These are phyloP conservation scores for Montipora capitata DNA, from an alignment of 92 coral and sea anemone species.

Conservation along the genomic window DNA sequence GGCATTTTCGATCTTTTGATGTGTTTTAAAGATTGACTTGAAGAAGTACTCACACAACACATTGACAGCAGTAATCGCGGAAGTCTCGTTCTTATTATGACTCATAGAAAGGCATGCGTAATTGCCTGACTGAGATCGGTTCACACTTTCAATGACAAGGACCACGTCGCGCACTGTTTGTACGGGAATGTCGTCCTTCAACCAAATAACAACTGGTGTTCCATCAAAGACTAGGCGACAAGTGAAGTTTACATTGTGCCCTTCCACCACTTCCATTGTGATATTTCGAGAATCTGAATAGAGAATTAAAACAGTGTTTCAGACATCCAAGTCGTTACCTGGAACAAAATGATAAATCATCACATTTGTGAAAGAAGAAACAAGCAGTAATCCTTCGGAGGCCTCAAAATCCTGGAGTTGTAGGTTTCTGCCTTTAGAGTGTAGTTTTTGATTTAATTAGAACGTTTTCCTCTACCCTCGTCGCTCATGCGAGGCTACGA, in stretches of 20 bases:
- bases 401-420: too few species aligned
- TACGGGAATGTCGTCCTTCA: slow-evolving; percentile 7
- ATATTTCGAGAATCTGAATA: slow-evolving; percentile 51
- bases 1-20: too few species aligned
- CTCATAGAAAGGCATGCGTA: slow-evolving; percentile 62
- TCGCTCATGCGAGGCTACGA: too few species aligned
- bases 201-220: slow-evolving; percentile 17
- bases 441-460: too few species aligned
- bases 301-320: not conserved
- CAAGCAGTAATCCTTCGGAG: too few species aligned
- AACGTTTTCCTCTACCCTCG: too few species aligned
- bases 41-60: slow-evolving; percentile 69
- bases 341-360: too few species aligned
- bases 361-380: too few species aligned
- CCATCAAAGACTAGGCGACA: slow-evolving; percentile 5
- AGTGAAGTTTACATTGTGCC: slow-evolving; percentile 21
- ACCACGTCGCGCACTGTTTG: not conserved
- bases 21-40: too few species aligned
- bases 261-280: slow-evolving; percentile 9
- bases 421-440: too few species aligned
- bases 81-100: slow-evolving; percentile 18
- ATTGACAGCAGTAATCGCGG: slow-evolving; percentile 43
- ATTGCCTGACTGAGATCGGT: slow-evolving; percentile 71
- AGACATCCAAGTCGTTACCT: not conserved
- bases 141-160: slow-evolving; percentile 22